Base-by-base conservation (phyloP, 1,140 invertebrate genomes). In the Diachasma alloeum region DNA sequence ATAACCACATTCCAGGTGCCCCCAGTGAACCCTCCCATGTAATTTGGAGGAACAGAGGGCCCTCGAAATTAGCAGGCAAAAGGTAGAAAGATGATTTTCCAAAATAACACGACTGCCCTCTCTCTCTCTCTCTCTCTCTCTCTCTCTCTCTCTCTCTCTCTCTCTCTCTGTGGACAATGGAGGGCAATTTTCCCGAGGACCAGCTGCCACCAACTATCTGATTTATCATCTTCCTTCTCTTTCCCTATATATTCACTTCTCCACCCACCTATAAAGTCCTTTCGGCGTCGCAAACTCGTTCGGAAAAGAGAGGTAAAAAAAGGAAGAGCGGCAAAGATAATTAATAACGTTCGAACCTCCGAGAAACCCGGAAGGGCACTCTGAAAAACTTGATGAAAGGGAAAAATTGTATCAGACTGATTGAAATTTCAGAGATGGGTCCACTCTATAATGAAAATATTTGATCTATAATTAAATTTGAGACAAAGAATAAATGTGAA, bases 171-270 rank as follows among this genome's bases (percentile, higher is more conserved):
- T 79, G 77, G 78, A 85, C 82, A 85, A 86, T 83, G 78, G 74
- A 69, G 75, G 78, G 80, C 74, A 81, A 85, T 84, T 87, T 86
- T 87, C 82, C 84, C 84, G 83, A 71, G 79, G 71, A 84, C 86
- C 88, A 88, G 86, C 86, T 89, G 88, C 84, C 78, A 81, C 81
- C 80, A 82, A 81, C 83, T 86, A 86, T 86, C 85, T 85, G 86
- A 89, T 88, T 89, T 88, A 88, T 87, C 84, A 85, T 81, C 80
- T 80, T 56, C 39, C 48, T 53, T 46, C 67, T 74, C 44, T 67
- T 76, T 66, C 74, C 63, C 53, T 31, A 44, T 59, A 66, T 68
- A 69, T 73, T 70, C 42, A 19, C 63, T 74, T 79, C 72, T 76
- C 74, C 74, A 79, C 70, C 74, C 72, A 76, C 71, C 3, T 37